phyloP scores from a whole-genome alignment of 2,797 vertebrate genomes.

The Remorina albescens region DNA sequence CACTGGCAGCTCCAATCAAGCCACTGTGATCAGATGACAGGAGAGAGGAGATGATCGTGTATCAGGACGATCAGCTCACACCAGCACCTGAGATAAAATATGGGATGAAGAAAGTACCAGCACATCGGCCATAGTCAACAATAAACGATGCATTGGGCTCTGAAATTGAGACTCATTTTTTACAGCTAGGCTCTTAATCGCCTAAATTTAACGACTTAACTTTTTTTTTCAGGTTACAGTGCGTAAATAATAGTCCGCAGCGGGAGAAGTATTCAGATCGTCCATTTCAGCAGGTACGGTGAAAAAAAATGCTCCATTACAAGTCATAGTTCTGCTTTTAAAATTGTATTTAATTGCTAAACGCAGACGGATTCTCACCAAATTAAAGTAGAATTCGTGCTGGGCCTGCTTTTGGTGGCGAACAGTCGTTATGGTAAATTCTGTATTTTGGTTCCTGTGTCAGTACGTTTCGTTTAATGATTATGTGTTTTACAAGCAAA shows the following conservation, averaged over 20 bases:
- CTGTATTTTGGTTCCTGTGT: too few relatives aligned
- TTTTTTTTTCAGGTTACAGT: too few relatives aligned
- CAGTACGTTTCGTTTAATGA: neutral
- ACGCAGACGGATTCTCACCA: neutral
- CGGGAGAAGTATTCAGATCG: neutral
- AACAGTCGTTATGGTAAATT: too few relatives aligned
- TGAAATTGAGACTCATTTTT: too few relatives aligned
- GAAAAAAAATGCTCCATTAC: neutral
- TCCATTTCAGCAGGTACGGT: neutral
- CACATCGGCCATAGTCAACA: too few relatives aligned
- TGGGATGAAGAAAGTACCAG: too few relatives aligned
- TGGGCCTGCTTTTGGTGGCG: too few relatives aligned
- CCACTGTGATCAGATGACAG: constrained; percentile 36
- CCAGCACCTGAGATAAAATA: neutral
- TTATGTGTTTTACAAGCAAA: neutral
- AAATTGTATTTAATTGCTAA: neutral
- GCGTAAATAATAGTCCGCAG: neutral
- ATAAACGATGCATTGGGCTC: too few relatives aligned
- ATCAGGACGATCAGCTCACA: constrained; percentile 34
- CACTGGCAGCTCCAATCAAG: constrained; percentile 33
- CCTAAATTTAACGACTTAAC: neutral
- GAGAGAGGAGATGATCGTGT: constrained; percentile 26
- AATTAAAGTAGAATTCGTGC: too few relatives aligned
- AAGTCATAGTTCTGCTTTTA: neutral
- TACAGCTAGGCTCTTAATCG: neutral